These are phyloP conservation scores for Loxodonta africana DNA, from an alignment of 2,113 vertebrate species.

Conservation along the genomic window DNA sequence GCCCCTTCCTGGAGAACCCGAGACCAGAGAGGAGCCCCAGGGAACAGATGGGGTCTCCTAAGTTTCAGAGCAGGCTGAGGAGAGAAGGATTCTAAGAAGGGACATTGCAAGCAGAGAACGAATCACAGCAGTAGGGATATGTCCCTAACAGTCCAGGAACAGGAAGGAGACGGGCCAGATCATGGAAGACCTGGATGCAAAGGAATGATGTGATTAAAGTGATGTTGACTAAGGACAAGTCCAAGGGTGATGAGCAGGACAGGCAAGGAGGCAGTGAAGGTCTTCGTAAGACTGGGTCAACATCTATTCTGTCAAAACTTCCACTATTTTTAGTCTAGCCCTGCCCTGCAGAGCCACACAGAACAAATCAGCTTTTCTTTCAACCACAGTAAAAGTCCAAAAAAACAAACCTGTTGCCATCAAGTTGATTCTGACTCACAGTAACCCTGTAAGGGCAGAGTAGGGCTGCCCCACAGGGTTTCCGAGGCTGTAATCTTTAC, in stretches of 20 bases:
- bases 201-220: not conserved
- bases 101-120: not conserved
- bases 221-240: not conserved
- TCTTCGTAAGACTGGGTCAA: not conserved
- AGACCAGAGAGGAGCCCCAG: not conserved
- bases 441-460: no score
- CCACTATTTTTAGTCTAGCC: not conserved
- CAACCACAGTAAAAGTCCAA: no score
- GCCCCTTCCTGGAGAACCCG: not conserved
- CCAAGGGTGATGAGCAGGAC: not conserved
- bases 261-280: not conserved
- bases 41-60: not conserved
- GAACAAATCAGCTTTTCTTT: no score
- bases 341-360: not conserved
- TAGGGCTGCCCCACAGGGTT: no score
- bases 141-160: not conserved
- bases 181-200: not conserved
- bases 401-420: no score
- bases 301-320: not conserved
- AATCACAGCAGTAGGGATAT: not conserved
- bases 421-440: no score
- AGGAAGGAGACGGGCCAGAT: not conserved
- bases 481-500: no score
- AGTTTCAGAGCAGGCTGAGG: not conserved
- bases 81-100: not conserved